Conservation (phyloP, 2,888 invertebrate species). For the Lissonota sp. region DNA sequence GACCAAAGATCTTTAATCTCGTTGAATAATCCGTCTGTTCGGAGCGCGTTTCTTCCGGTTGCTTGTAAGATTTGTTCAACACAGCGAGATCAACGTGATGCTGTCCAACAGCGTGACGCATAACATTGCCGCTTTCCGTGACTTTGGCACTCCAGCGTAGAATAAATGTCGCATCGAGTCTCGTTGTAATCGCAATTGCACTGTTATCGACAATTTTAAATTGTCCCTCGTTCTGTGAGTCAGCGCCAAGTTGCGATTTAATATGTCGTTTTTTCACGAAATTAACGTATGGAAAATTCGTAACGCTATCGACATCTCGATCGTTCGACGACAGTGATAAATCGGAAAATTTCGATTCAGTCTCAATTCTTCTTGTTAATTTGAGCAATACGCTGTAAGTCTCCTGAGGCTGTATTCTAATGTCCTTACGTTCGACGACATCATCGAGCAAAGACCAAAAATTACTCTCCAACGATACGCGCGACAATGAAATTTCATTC, state of each 20-base stretch:
- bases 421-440: conserved; percentile 77
- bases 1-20: conserved; percentile 81
- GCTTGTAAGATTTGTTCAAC: conserved; percentile 85
- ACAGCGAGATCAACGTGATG: conserved; percentile 88
- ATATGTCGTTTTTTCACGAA: conserved; percentile 84
- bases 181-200: conserved; percentile 70
- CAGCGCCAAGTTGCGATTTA: conserved; percentile 68
- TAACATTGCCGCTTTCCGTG: conserved; percentile 85
- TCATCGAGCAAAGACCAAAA: conserved; percentile 86
- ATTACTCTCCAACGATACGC: conserved; percentile 87
- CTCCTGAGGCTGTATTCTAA: conserved; percentile 85
- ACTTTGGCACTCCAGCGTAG: conserved; percentile 86
- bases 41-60: conserved; percentile 81
- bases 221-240: conserved; percentile 66
- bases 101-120: conserved; percentile 88
- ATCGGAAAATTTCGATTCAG: conserved; percentile 77
- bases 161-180: conserved; percentile 80
- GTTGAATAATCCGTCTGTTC: conserved; percentile 78
- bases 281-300: conserved; percentile 82
- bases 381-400: conserved; percentile 85
- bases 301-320: conserved; percentile 69
- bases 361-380: conserved; percentile 79
- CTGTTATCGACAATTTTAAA: conserved; percentile 66
- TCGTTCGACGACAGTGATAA: conserved; percentile 75
- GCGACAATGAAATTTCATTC: conserved; percentile 86